These are phyloP conservation scores for human DNA, from an alignment of 2,113 vertebrate species.

Conservation along the genomic window GRCh38 chr12:72898501-72899000, in stretches of 20 bases:
- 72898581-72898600: constrained; percentile 35
- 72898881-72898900: constrained; percentile 59
- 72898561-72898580: background rate
- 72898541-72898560: background rate
- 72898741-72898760: constrained; percentile 71
- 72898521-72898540: background rate
- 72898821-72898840: constrained; percentile 33
- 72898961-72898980: constrained; percentile 24
- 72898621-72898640: constrained; percentile 55
- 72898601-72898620: constrained; percentile 66
- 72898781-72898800: constrained; percentile 68
- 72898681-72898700: constrained; percentile 13
- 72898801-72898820: constrained; percentile 69
- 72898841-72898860: constrained; percentile 66
- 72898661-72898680: constrained; percentile 75
- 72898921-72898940: constrained; percentile 14
- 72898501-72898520: background rate
- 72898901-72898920: constrained; percentile 13
- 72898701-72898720: constrained; percentile 61
- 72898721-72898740: constrained; percentile 76
- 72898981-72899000: constrained; percentile 53
- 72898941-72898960: constrained; percentile 11
- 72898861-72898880: constrained; percentile 50
- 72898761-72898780: constrained; percentile 71
- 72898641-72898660: constrained; percentile 60